Percentiles rank a stretch among this genome's conserved stretches.
These are phyloP conservation scores for Mus musculus DNA, from an alignment of 2,113 vertebrate genomes.

Conservation along the genomic window DNA sequence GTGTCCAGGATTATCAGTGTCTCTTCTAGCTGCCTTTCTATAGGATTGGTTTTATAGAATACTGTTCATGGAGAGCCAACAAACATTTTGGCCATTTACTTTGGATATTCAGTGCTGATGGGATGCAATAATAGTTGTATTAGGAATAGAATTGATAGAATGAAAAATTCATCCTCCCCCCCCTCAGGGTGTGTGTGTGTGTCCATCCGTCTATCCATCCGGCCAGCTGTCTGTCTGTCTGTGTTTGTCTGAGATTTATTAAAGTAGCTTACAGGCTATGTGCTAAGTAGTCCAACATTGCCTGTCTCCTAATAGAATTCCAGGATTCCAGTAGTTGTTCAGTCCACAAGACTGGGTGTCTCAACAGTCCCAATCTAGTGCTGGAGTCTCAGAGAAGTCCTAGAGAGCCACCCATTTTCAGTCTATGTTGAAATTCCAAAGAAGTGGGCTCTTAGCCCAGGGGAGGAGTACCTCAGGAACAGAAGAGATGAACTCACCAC, in stretches of 20 bases:
- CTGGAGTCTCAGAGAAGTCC: not conserved
- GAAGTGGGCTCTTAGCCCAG: not conserved
- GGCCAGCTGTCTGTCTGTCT: not conserved
- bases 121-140: not conserved
- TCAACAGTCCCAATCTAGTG: not conserved
- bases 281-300: not conserved
- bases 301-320: not conserved
- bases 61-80: not conserved
- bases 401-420: not conserved
- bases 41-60: not conserved
- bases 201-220: not conserved
- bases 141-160: not conserved
- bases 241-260: not conserved
- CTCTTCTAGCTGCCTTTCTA: not conserved
- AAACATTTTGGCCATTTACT: conserved; percentile 3
- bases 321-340: not conserved
- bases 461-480: not conserved
- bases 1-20: not conserved
- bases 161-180: not conserved
- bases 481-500: not conserved
- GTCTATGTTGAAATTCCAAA: not conserved
- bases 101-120: not conserved
- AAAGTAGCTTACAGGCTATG: not conserved
- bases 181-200: not conserved
- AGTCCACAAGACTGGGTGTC: not conserved